Conservation (phyloP, 2,113 vertebrate species). For the Hoplias malabaricus region DNA sequence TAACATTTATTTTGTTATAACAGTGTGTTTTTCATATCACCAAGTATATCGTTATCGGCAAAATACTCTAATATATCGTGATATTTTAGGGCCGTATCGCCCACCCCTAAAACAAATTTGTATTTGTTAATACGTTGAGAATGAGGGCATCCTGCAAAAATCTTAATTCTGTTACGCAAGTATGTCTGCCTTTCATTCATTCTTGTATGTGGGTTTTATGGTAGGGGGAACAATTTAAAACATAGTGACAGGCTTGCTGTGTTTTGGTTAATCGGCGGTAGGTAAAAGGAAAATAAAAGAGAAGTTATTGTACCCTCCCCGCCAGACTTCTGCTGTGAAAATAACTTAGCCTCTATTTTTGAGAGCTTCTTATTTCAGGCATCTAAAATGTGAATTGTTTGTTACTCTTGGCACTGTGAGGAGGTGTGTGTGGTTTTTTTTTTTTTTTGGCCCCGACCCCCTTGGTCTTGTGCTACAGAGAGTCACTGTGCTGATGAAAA, state of each 20-base stretch:
- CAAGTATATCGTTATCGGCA: too few relatives aligned
- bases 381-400: background rate
- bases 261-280: too few relatives aligned
- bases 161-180: too few relatives aligned
- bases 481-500: conserved; percentile 66
- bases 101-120: too few relatives aligned
- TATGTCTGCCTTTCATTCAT: background rate
- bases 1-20: too few relatives aligned
- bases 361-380: background rate
- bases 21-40: too few relatives aligned
- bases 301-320: background rate
- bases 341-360: background rate
- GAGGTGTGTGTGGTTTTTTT: background rate
- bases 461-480: conserved; percentile 60
- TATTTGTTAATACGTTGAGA: too few relatives aligned
- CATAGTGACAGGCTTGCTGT: too few relatives aligned
- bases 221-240: too few relatives aligned
- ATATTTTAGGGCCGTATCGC: too few relatives aligned
- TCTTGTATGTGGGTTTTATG: background rate
- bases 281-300: background rate
- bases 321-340: background rate
- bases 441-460: background rate
- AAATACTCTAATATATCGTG: too few relatives aligned
- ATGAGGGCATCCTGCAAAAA: too few relatives aligned
- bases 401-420: background rate